Evolutionary conservation across 2,888 invertebrate species (phyloP), one percentile per base, ranked within the genome.

Genomic region (Drosophila picticornis): DNA sequence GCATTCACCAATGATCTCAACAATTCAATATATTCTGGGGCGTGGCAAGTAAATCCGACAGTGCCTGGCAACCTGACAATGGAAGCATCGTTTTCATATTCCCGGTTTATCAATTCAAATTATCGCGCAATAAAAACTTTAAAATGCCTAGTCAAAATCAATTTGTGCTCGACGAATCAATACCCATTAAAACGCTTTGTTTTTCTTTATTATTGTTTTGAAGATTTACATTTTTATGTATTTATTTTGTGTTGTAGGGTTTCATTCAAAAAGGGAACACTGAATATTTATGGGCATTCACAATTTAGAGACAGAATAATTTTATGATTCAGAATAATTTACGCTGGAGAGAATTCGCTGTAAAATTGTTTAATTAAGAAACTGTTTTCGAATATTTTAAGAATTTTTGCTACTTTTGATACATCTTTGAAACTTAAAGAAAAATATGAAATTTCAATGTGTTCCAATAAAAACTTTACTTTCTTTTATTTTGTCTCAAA

Each of bases 1-100:
- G 43, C 31, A 43, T 68, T 50, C 62, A 60, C 61, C 64, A 80
- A 71, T 80, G 76, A 76, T 71, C 80, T 80, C 75, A 78, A 61
- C 75, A 16, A 34, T n/a, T 34, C 50, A 57, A 48, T 36, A n/a
- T 22, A 34, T 38, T 56, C 63, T 66, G 43, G 46, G 72, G 79
- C 62, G 53, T 64, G 71, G 55, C 69, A 63, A 56, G 4, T 32
- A 32, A 38, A 0, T 5, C 22, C 19, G 11, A 16, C 31, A 16
- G n/a, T 43, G 72, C 36, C 63, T 60, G 72, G 64, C 29, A 61
- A 57, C 52, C 13, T 25, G 4, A 5, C 19, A 31, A 46, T 27
- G 4, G 34, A 16, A 43, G 48, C 50, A 52, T 50, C 11, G 25
- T 27, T 10, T 19, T 48, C 46, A n/a, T 40, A 48, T 58, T 38